Evolutionary conservation across 2,888 invertebrate genomes (phyloP).

Genomic region (Lydus trimaculatus): DNA sequence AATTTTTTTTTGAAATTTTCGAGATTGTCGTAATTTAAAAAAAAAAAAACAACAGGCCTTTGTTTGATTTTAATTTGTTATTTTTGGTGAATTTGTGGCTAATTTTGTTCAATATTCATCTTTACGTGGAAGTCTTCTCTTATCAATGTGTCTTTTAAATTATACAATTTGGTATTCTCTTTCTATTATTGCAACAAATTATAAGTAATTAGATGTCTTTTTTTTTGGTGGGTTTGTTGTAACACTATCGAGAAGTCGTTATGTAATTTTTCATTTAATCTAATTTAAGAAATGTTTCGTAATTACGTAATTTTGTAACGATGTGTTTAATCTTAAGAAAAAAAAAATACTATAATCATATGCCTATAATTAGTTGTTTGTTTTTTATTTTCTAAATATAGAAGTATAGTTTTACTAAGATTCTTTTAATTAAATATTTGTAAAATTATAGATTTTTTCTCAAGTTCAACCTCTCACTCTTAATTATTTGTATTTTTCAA

Average conservation of each 20-base stretch:
- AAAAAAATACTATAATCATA: constrained; percentile 47
- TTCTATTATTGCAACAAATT: neutral
- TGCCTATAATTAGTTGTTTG: constrained; percentile 1
- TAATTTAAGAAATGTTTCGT: neutral
- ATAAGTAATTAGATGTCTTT: neutral
- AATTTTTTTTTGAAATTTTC: neutral
- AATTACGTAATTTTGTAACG: neutral
- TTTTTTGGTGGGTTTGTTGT: too few relatives aligned
- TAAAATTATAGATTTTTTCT: neutral
- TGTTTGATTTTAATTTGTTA: too few relatives aligned
- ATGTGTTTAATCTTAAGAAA: constrained; percentile 18
- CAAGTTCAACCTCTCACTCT: neutral
- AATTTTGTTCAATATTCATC: neutral
- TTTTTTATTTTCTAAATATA: neutral
- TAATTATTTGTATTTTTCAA: neutral
- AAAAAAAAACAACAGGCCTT: too few relatives aligned
- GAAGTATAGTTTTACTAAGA: neutral
- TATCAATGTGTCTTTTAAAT: too few relatives aligned
- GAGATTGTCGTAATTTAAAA: neutral
- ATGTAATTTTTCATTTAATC: neutral
- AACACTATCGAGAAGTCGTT: neutral
- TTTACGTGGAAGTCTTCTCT: neutral
- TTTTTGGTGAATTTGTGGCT: neutral
- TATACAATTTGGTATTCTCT: neutral
- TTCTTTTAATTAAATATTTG: neutral